Conservation (phyloP, 2,113 vertebrate species). For the Catharus fuscescens region DNA sequence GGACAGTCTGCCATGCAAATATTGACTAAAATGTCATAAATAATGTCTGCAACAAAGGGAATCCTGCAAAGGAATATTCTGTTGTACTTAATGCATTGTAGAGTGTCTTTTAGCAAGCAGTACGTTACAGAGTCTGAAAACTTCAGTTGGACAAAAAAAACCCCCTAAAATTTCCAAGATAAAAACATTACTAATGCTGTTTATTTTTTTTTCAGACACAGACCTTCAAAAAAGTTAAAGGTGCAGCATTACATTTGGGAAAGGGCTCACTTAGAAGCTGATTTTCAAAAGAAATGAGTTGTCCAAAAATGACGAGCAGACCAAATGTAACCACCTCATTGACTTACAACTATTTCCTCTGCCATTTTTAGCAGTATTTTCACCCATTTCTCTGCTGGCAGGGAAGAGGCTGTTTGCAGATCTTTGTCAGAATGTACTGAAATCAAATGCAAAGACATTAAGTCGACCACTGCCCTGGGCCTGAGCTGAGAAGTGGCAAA, state of each 20-base stretch:
- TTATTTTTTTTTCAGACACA: neutral
- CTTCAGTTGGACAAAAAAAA: neutral
- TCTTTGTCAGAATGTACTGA: neutral
- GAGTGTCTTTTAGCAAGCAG: conserved; percentile 27
- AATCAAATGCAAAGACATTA: neutral
- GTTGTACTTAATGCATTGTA: conserved; percentile 42
- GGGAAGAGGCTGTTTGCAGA: neutral
- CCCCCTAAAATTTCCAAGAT: neutral
- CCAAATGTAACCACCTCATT: neutral
- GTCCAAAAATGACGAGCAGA: neutral
- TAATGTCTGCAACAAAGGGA: conserved; percentile 64
- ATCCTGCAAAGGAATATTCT: conserved; percentile 62
- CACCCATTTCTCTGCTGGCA: neutral
- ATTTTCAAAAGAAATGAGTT: neutral
- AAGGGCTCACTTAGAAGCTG: neutral
- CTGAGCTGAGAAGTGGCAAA: neutral
- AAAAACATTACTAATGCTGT: neutral
- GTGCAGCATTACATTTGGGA: neutral
- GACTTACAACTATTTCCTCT: neutral
- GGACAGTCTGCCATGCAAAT: conserved; percentile 55
- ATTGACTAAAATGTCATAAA: conserved; percentile 67
- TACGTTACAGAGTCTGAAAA: neutral
- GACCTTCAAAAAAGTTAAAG: neutral
- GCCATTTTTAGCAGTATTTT: neutral
- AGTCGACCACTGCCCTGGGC: neutral